A percentile compares a stretch with the other conserved stretches of the same genome.
Conservation (phyloP, 2,888 invertebrate species). For the Drosophila fulvimacula region DNA sequence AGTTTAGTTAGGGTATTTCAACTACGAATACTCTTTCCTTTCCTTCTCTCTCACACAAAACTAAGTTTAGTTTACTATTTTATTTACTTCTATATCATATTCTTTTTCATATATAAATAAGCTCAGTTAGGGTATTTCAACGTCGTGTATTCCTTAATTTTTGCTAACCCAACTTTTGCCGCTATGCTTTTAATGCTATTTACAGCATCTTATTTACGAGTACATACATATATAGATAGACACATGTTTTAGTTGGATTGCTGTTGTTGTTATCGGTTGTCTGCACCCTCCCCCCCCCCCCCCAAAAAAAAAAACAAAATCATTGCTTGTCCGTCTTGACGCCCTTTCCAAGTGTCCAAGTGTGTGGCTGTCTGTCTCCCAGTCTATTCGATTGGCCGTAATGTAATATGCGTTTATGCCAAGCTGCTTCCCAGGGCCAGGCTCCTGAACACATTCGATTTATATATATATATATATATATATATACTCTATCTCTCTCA, state of each 20-base stretch:
- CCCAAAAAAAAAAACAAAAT: conserved; percentile 55
- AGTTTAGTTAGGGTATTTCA: background rate
- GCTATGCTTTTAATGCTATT: conserved; percentile 16
- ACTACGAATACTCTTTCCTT: background rate
- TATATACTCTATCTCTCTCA: conserved; percentile 28
- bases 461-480: conserved; percentile 15
- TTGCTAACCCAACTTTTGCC: background rate
- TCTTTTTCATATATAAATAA: background rate
- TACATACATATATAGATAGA: background rate
- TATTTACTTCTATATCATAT: too few species aligned
- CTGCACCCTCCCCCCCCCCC: too few species aligned
- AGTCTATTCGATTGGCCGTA: conserved; percentile 65
- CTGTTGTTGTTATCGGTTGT: conserved; percentile 37
- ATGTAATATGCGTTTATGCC: conserved; percentile 62
- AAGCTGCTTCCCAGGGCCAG: conserved; percentile 49
- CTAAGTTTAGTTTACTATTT: too few species aligned
- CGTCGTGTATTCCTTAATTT: background rate
- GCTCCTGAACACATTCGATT: conserved; percentile 53
- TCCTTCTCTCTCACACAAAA: too few species aligned
- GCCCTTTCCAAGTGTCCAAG: conserved; percentile 20
- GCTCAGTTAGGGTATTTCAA: background rate
- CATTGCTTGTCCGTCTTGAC: conserved; percentile 16
- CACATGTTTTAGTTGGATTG: background rate
- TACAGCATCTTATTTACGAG: conserved; percentile 13
- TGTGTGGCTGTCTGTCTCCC: conserved; percentile 33